Conservation (phyloP, 2,797 vertebrate genomes). For the Scolopax bukidnonensis region DNA sequence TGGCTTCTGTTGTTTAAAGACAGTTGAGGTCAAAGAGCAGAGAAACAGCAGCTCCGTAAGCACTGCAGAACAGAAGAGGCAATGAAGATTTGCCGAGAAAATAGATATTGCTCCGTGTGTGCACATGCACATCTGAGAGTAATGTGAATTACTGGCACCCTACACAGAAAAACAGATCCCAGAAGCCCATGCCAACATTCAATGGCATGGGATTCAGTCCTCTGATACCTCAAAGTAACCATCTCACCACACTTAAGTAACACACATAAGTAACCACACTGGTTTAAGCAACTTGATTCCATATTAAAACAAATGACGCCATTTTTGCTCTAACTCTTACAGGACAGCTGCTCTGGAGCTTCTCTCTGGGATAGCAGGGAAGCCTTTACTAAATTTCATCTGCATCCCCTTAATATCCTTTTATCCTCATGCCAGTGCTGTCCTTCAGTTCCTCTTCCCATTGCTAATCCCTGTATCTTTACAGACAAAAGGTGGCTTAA, state of each 20-base stretch:
- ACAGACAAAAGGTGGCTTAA: not conserved
- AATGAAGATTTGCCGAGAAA: not conserved
- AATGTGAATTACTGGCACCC: not conserved
- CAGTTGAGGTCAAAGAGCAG: not conserved
- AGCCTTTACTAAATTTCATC: not conserved
- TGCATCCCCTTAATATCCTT: not conserved
- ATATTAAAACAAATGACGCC: not conserved
- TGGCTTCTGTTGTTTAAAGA: not conserved
- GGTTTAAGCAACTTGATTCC: not conserved
- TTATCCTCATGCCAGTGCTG: not conserved
- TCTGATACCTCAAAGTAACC: not conserved
- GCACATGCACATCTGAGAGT: not conserved
- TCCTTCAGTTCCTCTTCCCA: not conserved
- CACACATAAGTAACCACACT: not conserved
- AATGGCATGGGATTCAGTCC: not conserved
- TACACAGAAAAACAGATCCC: not conserved
- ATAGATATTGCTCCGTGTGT: not conserved
- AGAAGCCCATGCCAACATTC: not conserved
- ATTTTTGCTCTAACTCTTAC: not conserved
- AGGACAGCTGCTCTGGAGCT: not conserved
- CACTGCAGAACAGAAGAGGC: not conserved
- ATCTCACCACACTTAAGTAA: not conserved
- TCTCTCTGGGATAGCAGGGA: not conserved
- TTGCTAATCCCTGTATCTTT: not conserved
- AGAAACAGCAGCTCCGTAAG: not conserved